These are phyloP conservation scores for Syrrhaptes paradoxus DNA, from an alignment of 2,113 vertebrate species.

Conservation along the genomic window DNA sequence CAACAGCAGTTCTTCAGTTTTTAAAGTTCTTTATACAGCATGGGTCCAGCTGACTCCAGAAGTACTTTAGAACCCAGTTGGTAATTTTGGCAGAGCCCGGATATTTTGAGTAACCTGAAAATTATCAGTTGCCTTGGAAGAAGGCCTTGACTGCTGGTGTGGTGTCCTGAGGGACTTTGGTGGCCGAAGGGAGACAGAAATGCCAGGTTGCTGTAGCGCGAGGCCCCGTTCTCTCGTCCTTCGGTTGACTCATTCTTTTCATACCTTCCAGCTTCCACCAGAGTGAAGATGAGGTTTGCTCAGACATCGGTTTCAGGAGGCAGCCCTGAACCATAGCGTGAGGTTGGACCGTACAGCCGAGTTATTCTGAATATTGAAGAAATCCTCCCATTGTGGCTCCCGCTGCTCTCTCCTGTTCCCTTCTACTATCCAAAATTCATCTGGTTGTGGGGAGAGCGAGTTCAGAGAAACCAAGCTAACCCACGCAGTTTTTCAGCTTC, in stretches of 20 bases:
- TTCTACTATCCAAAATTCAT: background rate
- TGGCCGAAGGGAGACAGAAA: background rate
- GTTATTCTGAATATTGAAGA: too few relatives aligned
- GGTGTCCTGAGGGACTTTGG: background rate
- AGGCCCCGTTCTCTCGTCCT: background rate
- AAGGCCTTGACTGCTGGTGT: background rate
- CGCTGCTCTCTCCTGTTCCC: background rate
- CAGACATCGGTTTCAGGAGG: background rate
- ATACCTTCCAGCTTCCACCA: background rate
- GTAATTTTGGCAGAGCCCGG: background rate
- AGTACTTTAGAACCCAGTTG: background rate
- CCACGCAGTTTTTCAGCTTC: background rate
- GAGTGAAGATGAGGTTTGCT: background rate
- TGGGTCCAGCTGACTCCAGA: background rate
- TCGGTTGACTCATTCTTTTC: background rate
- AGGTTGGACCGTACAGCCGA: rapidly evolving
- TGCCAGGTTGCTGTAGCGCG: rapidly evolving
- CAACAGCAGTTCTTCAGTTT: background rate
- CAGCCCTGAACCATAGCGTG: background rate
- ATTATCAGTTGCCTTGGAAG: background rate
- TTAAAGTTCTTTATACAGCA: background rate
- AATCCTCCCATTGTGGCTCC: background rate
- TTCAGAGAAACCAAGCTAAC: background rate
- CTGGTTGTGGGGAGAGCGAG: background rate
- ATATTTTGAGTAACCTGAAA: background rate